Percentiles rank a stretch among this genome's conserved stretches.
Evolutionary conservation across 2,888 invertebrate genomes (phyloP).

Genomic region (Cephus rjabovi): DNA sequence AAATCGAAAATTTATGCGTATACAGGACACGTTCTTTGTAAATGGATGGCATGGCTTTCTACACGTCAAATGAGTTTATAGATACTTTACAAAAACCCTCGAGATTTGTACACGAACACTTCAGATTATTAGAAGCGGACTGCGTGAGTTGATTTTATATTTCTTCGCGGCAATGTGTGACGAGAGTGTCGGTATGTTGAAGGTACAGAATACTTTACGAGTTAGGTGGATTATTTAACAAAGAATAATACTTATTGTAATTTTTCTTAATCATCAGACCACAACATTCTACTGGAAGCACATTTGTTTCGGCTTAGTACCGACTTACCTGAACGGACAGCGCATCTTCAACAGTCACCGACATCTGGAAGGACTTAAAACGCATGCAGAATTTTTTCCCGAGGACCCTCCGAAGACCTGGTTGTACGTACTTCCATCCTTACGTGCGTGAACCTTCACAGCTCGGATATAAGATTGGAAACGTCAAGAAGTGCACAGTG

Average conservation of each 20-base stretch:
- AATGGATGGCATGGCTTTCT: neutral
- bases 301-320: conserved; percentile 48
- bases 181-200: neutral
- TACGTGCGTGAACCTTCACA: conserved; percentile 39
- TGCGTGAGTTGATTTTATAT: neutral
- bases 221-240: neutral
- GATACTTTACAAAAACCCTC: neutral
- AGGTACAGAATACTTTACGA: neutral
- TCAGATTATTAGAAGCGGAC: neutral
- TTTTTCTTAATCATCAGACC: neutral
- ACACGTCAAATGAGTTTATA: neutral
- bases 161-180: neutral
- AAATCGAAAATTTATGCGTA: conserved; percentile 35
- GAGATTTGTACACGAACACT: neutral
- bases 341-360: conserved; percentile 7
- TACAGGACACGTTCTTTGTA: conserved; percentile 16
- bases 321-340: conserved; percentile 8
- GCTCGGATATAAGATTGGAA: conserved; percentile 41
- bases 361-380: conserved; percentile 61
- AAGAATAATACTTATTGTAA: neutral
- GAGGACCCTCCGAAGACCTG: neutral
- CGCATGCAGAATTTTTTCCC: conserved; percentile 16
- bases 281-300: conserved; percentile 16
- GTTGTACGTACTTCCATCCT: conserved; percentile 18
- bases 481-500: conserved; percentile 28